A percentile compares a stretch with the other conserved stretches of the same genome.
These are phyloP conservation scores for Anhinga anhinga DNA, from an alignment of 2,113 vertebrate genomes.

Conservation along the genomic window DNA sequence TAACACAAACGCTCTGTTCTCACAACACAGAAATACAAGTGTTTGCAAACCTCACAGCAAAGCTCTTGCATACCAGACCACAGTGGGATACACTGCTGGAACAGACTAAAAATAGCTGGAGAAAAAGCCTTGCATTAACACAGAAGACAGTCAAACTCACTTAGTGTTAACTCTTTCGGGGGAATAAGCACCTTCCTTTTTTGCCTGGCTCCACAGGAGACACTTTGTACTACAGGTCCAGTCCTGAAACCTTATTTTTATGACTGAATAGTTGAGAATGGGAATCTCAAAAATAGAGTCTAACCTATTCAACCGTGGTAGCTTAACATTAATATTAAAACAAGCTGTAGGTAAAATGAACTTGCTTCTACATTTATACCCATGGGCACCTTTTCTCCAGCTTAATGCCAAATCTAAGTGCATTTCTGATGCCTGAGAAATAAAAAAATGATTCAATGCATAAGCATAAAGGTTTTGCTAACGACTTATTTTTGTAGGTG, in stretches of 20 bases:
- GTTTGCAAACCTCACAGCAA: conserved; percentile 44
- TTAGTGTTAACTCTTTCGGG: neutral
- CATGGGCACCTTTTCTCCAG: neutral
- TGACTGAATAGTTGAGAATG: neutral
- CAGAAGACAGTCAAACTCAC: neutral
- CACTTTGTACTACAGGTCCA: neutral
- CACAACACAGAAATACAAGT: conserved; percentile 42
- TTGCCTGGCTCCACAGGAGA: neutral
- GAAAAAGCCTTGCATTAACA: neutral
- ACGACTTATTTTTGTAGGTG: neutral
- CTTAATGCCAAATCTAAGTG: neutral
- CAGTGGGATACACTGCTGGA: conserved; percentile 29
- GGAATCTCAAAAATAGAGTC: neutral
- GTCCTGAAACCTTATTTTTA: neutral
- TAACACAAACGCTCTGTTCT: conserved; percentile 18
- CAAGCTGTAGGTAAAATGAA: neutral
- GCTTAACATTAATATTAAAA: neutral
- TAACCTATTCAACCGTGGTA: neutral
- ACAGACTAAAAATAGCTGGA: conserved; percentile 46
- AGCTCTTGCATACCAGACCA: conserved; percentile 9
- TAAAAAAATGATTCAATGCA: neutral
- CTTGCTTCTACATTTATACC: neutral
- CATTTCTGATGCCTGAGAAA: neutral
- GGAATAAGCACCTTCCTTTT: neutral
- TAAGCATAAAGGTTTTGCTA: neutral